A percentile compares a stretch with the other conserved stretches of the same genome.
These are phyloP conservation scores for Mormyrus hasselquistii DNA, from an alignment of 2,797 vertebrate species.

Conservation along the genomic window DNA sequence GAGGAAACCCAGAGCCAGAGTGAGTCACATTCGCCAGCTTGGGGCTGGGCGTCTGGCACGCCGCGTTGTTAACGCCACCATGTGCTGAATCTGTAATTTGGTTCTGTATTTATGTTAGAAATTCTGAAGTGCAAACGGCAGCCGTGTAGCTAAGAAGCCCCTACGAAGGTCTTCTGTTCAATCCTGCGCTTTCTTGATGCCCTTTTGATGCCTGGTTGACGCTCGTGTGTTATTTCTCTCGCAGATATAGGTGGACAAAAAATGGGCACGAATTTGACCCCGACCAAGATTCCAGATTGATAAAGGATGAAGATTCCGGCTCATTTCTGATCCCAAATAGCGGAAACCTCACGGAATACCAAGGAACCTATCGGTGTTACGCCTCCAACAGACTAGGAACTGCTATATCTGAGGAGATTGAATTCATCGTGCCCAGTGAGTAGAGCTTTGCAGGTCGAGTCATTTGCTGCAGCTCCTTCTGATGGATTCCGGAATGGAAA, in stretches of 20 bases:
- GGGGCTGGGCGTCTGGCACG: background rate
- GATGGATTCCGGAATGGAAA: slow-evolving; percentile 44
- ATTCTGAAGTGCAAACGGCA: background rate
- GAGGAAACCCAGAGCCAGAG: slow-evolving; percentile 84
- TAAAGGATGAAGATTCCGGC: slow-evolving; percentile 70
- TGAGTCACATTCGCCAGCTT: slow-evolving; percentile 56
- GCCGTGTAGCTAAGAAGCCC: background rate
- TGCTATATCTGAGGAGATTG: slow-evolving; percentile 84
- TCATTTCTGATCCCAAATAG: slow-evolving; percentile 87
- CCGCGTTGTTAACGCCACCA: background rate
- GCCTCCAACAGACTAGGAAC: slow-evolving; percentile 80
- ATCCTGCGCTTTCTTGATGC: background rate
- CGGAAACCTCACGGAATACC: slow-evolving; percentile 80
- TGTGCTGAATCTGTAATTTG: background rate
- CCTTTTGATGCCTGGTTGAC: background rate
- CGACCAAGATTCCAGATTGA: slow-evolving; percentile 69
- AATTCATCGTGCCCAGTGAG: slow-evolving; percentile 89
- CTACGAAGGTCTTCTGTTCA: background rate
- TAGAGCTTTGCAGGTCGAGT: slow-evolving; percentile 29
- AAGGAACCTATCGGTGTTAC: slow-evolving; percentile 86
- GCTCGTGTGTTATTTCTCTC: slow-evolving; percentile 18
- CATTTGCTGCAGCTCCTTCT: slow-evolving; percentile 44
- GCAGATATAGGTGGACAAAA: slow-evolving; percentile 88
- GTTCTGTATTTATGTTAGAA: background rate
- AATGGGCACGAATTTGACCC: slow-evolving; percentile 81